Evolutionary conservation across 2,797 vertebrate species (phyloP).

Genomic region (Enteromius radiatus): DNA sequence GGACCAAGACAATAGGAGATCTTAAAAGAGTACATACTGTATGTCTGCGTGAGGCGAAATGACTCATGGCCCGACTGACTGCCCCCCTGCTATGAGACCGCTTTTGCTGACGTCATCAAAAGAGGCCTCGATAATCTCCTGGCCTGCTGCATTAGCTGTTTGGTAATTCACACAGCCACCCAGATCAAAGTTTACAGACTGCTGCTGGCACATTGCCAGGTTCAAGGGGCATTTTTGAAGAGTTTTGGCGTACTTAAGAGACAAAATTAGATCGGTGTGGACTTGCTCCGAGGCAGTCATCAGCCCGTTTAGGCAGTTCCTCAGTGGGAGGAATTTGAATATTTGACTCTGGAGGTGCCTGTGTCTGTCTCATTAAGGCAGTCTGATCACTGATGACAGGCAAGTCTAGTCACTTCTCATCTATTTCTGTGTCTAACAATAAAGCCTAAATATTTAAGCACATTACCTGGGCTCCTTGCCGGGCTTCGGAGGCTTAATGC

Average conservation of each 20-base stretch:
- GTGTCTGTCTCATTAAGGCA: slow-evolving; percentile 57
- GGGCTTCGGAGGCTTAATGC: slow-evolving; percentile 35
- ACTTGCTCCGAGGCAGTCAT: slow-evolving; percentile 38
- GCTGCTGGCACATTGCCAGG: slow-evolving; percentile 66
- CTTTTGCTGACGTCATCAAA: slow-evolving; percentile 73
- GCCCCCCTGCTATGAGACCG: slow-evolving; percentile 51
- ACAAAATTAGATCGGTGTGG: slow-evolving; percentile 40
- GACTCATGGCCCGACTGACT: slow-evolving; percentile 54
- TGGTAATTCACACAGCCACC: slow-evolving; percentile 69
- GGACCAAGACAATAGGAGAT: background rate
- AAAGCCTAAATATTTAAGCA: slow-evolving; percentile 57
- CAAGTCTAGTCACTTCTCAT: slow-evolving; percentile 49
- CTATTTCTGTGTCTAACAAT: slow-evolving; percentile 53
- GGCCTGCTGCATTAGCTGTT: slow-evolving; percentile 70
- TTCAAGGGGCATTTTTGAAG: slow-evolving; percentile 60
- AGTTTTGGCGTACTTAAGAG: slow-evolving; percentile 46
- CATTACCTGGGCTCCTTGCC: slow-evolving; percentile 55
- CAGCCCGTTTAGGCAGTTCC: slow-evolving; percentile 25
- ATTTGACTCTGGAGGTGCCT: slow-evolving; percentile 45
- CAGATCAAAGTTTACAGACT: slow-evolving; percentile 73
- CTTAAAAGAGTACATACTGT: background rate
- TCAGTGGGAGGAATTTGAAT: slow-evolving; percentile 37
- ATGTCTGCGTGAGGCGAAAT: slow-evolving; percentile 37
- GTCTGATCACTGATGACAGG: slow-evolving; percentile 58
- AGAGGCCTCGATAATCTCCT: slow-evolving; percentile 69